A percentile compares a stretch with the other conserved stretches of the same genome.
Conservation (phyloP, 2,797 vertebrate species). For the Sitta carolinensis region DNA sequence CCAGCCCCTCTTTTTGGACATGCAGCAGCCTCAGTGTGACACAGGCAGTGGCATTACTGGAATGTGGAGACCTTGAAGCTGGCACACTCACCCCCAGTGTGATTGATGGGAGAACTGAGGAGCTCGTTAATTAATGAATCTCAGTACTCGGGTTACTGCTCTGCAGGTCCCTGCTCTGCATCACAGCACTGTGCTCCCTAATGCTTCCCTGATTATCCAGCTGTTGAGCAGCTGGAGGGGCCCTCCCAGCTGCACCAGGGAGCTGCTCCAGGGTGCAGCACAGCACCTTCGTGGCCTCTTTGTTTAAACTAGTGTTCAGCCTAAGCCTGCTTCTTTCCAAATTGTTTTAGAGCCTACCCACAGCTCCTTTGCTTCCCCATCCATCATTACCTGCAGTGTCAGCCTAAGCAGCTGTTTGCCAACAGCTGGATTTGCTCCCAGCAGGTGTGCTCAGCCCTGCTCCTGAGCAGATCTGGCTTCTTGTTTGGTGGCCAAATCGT, state of each 20-base stretch:
- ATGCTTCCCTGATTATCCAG: not conserved
- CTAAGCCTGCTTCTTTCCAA: not conserved
- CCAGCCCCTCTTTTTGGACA: not conserved
- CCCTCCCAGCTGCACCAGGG: not conserved
- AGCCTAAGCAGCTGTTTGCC: not conserved
- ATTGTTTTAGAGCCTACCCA: not conserved
- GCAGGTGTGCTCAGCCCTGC: not conserved
- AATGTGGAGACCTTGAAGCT: not conserved
- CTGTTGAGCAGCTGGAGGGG: not conserved
- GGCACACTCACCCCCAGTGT: fast-evolving
- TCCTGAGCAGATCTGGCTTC: not conserved
- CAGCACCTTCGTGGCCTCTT: not conserved
- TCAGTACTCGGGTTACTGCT: not conserved
- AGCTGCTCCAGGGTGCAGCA: not conserved
- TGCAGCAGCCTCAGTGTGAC: not conserved
- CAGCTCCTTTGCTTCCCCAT: not conserved
- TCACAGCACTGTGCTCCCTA: not conserved
- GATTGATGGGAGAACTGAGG: not conserved
- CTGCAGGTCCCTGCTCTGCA: not conserved
- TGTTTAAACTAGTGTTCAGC: not conserved
- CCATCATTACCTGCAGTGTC: not conserved
- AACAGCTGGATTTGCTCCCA: not conserved
- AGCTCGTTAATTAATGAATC: not conserved
- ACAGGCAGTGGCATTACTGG: not conserved
- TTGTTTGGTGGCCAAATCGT: not conserved